A percentile compares a stretch with the other conserved stretches of the same genome.
These are phyloP conservation scores for Bambusicola thoracicus DNA, from an alignment of 2,113 vertebrate species.

Conservation along the genomic window DNA sequence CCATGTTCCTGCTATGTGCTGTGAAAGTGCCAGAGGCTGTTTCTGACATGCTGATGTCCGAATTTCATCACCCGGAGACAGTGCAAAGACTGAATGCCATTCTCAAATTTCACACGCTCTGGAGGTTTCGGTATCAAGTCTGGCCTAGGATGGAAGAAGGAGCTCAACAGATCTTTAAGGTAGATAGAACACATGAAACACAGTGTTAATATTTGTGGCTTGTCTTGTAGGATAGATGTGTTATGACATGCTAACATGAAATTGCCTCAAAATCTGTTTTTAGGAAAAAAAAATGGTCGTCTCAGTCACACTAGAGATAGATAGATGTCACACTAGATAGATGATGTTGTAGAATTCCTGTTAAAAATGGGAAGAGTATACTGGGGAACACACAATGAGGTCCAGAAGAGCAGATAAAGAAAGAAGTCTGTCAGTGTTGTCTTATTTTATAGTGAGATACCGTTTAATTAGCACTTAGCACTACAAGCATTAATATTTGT, in stretches of 20 bases:
- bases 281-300: not conserved
- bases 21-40: conserved; percentile 96
- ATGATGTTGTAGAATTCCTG: not conserved
- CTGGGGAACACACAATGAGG: not conserved
- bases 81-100: conserved; percentile 95
- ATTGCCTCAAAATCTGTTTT: not conserved
- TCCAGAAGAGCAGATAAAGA: not conserved
- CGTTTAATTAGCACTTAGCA: not conserved
- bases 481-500: not conserved
- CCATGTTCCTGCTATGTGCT: conserved; percentile 97
- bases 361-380: not conserved
- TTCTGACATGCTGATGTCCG: conserved; percentile 97
- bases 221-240: not conserved
- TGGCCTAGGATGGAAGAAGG: conserved; percentile 99
- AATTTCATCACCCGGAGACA: conserved; percentile 96
- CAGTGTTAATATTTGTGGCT: not conserved
- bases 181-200: conserved; percentile 25
- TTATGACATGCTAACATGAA: not conserved
- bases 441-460: not conserved
- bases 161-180: conserved; percentile 99
- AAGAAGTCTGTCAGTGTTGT: not conserved
- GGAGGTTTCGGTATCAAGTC: conserved; percentile 99
- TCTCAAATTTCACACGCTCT: conserved; percentile 95
- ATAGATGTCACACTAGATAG: no score
- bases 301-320: not conserved